phyloP scores from a whole-genome alignment of 2,888 invertebrate species.

The Caenorhabditis sp. region DNA sequence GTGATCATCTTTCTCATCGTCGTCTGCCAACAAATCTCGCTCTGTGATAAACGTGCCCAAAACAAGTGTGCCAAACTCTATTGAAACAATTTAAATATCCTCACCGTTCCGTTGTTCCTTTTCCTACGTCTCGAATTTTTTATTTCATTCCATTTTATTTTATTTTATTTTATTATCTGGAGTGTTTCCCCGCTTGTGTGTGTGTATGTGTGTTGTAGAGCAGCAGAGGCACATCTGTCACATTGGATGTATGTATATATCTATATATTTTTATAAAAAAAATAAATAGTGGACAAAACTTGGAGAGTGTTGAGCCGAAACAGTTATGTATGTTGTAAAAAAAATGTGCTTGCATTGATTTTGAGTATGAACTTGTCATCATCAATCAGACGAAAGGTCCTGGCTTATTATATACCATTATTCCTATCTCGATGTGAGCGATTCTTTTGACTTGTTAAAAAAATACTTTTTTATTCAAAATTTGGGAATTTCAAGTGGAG shows the following conservation, averaged over 20 bases:
- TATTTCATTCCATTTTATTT: no score
- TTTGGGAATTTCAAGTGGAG: no score
- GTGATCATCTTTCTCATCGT: constrained; percentile 11
- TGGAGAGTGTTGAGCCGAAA: background rate
- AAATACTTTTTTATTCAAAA: no score
- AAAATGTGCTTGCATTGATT: background rate
- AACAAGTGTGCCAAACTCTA: background rate
- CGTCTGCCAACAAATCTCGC: constrained; percentile 31
- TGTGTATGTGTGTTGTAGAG: background rate
- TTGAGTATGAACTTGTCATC: background rate
- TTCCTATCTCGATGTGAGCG: no score
- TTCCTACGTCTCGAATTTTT: background rate
- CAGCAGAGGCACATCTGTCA: background rate
- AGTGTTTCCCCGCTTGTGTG: background rate
- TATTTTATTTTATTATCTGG: background rate
- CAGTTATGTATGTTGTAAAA: background rate
- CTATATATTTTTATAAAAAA: background rate
- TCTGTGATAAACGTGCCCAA: constrained; percentile 5
- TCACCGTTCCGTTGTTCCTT: background rate
- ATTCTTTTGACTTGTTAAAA: no score
- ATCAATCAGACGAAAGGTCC: background rate
- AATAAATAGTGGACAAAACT: background rate
- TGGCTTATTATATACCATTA: no score
- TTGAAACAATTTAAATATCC: background rate
- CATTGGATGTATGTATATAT: background rate